Conservation (phyloP, 1,140 invertebrate genomes). For the Carposina sasakii region DNA sequence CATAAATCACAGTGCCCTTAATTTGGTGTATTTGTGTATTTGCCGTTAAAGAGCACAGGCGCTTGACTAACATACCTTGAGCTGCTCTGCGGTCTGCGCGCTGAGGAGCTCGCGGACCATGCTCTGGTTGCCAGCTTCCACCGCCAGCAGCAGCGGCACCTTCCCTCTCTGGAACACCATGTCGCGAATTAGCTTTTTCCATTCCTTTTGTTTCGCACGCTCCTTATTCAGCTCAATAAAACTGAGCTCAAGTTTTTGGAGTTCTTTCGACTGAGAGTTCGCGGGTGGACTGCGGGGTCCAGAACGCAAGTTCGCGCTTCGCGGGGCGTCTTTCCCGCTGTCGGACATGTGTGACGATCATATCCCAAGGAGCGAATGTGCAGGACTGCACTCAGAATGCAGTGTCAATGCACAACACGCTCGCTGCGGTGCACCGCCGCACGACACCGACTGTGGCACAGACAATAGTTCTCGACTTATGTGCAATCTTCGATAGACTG, state of each 20-base stretch:
- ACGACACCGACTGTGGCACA: conserved; percentile 40
- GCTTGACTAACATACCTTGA: conserved; percentile 72
- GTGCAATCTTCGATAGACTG: conserved; percentile 45
- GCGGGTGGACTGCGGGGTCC: conserved; percentile 42
- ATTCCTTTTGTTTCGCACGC: conserved; percentile 69
- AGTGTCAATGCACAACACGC: conserved; percentile 34
- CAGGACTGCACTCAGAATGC: conserved; percentile 37
- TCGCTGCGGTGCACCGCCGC: conserved; percentile 5
- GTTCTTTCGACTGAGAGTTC: conserved; percentile 46
- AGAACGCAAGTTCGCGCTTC: conserved; percentile 43
- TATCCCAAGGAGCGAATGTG: conserved; percentile 16
- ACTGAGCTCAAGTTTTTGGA: conserved; percentile 63
- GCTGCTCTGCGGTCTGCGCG: conserved; percentile 85
- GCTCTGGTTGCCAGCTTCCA: conserved; percentile 93
- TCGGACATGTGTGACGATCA: conserved; percentile 37
- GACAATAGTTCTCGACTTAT: conserved; percentile 51
- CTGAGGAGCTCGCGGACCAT: conserved; percentile 93
- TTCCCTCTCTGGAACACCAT: conserved; percentile 86
- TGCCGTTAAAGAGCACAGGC: too few species aligned
- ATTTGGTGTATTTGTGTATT: too few species aligned
- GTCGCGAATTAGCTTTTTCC: conserved; percentile 71
- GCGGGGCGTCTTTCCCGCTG: conserved; percentile 38
- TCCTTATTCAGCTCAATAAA: conserved; percentile 74
- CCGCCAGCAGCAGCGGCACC: conserved; percentile 92
- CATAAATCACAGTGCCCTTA: too few species aligned